phyloP scores from a whole-genome alignment of 2,888 invertebrate genomes.

The Drosophila niveifrons region DNA sequence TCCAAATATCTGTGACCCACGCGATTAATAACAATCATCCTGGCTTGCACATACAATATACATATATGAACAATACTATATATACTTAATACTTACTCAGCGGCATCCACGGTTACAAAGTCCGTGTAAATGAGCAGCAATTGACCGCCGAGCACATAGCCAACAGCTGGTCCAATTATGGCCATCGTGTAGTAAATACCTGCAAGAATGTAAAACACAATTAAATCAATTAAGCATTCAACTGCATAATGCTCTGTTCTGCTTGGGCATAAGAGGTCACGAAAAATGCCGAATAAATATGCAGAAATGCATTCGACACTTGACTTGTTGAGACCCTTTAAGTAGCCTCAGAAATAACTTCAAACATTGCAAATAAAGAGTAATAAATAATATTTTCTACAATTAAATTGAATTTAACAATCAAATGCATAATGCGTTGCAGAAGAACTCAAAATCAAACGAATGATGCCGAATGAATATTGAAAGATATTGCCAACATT shows the following conservation, averaged over 20 bases:
- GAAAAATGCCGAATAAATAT: too few species aligned
- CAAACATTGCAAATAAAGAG: too few species aligned
- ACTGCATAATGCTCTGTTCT: background rate
- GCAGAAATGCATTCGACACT: too few species aligned
- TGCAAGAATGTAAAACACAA: conserved; percentile 75
- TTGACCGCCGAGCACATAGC: conserved; percentile 94
- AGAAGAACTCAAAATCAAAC: too few species aligned
- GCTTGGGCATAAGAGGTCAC: background rate
- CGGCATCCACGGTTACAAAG: conserved; percentile 88
- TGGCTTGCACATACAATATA: background rate
- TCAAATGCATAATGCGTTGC: too few species aligned
- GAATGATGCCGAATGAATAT: too few species aligned
- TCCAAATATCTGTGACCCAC: conserved; percentile 12
- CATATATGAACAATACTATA: background rate
- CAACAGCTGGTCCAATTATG: conserved; percentile 92
- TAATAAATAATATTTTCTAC: too few species aligned
- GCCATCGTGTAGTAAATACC: conserved; percentile 94
- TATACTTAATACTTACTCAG: conserved; percentile 87
- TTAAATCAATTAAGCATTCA: background rate
- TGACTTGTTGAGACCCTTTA: too few species aligned
- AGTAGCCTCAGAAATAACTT: too few species aligned
- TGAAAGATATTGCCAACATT: background rate
- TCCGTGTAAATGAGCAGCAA: conserved; percentile 92
- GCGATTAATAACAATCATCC: conserved; percentile 74
- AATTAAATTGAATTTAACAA: too few species aligned